phyloP scores from a whole-genome alignment of 2,888 invertebrate species.

The Amiota mariae region DNA sequence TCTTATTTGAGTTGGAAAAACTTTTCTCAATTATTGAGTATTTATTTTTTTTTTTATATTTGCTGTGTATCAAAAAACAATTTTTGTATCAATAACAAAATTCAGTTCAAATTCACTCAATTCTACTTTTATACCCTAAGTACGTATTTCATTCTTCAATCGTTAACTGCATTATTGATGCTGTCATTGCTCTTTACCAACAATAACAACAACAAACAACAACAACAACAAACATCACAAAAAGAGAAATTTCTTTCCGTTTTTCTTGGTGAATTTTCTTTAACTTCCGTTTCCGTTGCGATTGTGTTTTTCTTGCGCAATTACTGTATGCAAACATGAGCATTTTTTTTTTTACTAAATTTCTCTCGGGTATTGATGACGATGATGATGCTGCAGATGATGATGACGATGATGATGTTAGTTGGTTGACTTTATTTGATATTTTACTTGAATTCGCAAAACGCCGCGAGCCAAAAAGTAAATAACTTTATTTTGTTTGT shows the following conservation, averaged over 20 bases:
- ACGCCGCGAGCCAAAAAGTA: not conserved
- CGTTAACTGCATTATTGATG: constrained; percentile 14
- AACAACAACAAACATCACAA: not conserved
- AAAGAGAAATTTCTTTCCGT: not conserved
- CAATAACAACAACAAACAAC: not conserved
- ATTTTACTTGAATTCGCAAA: constrained; percentile 4
- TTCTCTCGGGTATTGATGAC: constrained; percentile 27
- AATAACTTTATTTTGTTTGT: not conserved
- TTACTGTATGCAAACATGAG: constrained; percentile 27
- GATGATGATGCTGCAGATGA: not conserved
- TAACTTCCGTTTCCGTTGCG: not conserved
- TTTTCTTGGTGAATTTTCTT: not conserved
- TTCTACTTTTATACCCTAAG: too few species aligned
- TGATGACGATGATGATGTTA: constrained; percentile 12
- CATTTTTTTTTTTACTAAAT: constrained; percentile 10
- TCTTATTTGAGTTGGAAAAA: not conserved
- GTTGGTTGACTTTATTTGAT: constrained; percentile 28
- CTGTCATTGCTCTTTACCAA: not conserved
- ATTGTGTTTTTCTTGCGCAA: constrained; percentile 18
- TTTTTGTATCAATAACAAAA: too few species aligned
- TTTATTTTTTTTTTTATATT: too few species aligned
- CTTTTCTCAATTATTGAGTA: too few species aligned
- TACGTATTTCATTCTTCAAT: not conserved
- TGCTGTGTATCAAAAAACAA: too few species aligned
- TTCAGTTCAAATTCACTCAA: too few species aligned